phyloP scores from a whole-genome alignment of 2,797 vertebrate species.

The Glyptemys insculpta region DNA sequence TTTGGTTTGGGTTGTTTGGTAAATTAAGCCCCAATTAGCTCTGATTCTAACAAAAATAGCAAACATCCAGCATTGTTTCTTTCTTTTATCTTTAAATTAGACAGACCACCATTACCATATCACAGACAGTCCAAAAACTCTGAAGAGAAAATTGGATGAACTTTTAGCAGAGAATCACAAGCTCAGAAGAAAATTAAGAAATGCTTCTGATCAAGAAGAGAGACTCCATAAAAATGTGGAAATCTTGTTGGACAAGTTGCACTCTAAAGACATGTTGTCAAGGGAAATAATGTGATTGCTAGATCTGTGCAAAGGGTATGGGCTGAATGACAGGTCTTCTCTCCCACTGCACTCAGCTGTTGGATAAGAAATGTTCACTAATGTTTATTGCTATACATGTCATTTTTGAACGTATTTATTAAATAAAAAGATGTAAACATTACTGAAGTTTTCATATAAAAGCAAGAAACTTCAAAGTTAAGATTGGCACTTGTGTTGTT shows the following conservation, averaged over 20 bases:
- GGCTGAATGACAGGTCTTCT: not conserved
- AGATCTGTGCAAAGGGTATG: not conserved
- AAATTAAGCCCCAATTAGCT: not conserved
- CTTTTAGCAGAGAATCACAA: not conserved
- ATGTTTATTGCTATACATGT: not conserved
- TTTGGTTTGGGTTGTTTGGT: not conserved
- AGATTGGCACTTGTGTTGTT: not conserved
- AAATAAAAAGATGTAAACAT: not conserved
- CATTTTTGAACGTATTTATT: not conserved
- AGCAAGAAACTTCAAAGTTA: not conserved
- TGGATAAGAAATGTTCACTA: not conserved
- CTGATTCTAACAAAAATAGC: not conserved
- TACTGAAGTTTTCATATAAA: not conserved
- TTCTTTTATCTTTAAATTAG: not conserved
- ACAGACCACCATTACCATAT: not conserved
- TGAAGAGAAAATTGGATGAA: not conserved
- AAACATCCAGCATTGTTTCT: not conserved
- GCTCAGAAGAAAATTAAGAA: not conserved
- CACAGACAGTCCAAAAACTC: not conserved
- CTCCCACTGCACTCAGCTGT: not conserved
- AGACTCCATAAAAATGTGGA: not conserved
- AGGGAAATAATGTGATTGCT: not conserved
- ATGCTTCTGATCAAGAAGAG: not conserved
- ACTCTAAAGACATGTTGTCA: not conserved
- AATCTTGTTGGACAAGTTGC: not conserved